Percentiles rank a stretch among this genome's conserved stretches.
Evolutionary conservation across 37 sponge, comb jelly and placozoan species (phyloP).

Genomic region (Spongilla lacustris): DNA sequence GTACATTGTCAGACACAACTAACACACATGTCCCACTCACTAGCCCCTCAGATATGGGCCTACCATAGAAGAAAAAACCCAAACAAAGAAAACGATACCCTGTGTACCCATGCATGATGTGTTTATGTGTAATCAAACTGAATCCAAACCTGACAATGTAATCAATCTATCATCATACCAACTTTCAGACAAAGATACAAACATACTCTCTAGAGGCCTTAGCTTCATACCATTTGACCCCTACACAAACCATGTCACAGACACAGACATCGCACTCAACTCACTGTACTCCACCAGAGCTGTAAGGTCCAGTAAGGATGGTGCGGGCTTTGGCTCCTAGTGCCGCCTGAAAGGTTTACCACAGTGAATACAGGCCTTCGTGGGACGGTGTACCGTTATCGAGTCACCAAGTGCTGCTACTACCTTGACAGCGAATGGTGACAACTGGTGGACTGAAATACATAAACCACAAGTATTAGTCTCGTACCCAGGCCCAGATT

Average conservation of each 20-base stretch:
- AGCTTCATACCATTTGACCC: not conserved
- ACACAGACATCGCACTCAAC: no score
- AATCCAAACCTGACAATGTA: not conserved
- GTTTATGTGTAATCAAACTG: no score
- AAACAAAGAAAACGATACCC: no score
- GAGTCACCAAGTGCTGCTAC: not conserved
- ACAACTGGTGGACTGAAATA: conserved; percentile 41
- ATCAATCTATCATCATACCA: not conserved
- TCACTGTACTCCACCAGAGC: conserved; percentile 42
- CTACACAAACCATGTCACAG: no score
- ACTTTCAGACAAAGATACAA: not conserved
- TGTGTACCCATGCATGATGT: no score
- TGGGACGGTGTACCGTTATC: not conserved
- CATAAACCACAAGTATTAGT: no score
- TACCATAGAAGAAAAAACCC: no score
- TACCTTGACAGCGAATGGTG: conserved; percentile 20
- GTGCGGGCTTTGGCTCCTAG: conserved; percentile 47
- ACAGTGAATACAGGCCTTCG: not conserved
- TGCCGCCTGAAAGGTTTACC: conserved; percentile 43
- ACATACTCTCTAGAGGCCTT: not conserved
- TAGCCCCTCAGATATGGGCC: no score
- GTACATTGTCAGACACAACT: no score
- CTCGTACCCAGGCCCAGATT: no score
- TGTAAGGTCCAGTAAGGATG: conserved; percentile 1
- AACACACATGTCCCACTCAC: no score